Conservation (phyloP, 2,113 vertebrate genomes). For the Epinephelus lanceolatus region DNA sequence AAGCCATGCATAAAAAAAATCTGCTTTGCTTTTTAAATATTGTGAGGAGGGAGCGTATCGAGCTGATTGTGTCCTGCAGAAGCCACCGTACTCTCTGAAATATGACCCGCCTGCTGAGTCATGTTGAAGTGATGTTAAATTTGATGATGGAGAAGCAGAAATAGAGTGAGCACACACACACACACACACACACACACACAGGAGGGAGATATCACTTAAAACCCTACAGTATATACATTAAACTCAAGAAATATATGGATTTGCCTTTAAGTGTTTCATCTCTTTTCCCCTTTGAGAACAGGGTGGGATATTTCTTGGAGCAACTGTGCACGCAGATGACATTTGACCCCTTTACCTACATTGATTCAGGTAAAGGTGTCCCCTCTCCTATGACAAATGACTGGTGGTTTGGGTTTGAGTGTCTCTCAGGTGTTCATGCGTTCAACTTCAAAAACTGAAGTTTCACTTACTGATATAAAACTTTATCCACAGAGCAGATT, state of each 20-base stretch:
- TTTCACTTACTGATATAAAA: not conserved
- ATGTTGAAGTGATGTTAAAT: not conserved
- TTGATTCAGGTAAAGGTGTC: not conserved
- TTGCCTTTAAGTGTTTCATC: not conserved
- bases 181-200: not conserved
- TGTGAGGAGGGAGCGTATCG: conserved; percentile 4
- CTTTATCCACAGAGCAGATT: not conserved
- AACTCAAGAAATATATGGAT: not conserved
- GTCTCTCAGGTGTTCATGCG: too few relatives aligned
- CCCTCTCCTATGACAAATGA: not conserved
- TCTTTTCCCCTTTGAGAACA: not conserved
- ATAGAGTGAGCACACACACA: not conserved
- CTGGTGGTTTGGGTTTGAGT: too few relatives aligned
- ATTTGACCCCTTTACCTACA: not conserved
- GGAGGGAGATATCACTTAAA: not conserved
- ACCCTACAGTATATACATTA: not conserved
- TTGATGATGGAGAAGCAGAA: conserved; percentile 1
- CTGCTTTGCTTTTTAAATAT: conserved; percentile 60
- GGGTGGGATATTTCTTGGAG: not conserved
- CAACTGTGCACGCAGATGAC: not conserved
- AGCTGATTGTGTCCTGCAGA: not conserved
- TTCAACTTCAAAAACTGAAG: not conserved
- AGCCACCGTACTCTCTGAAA: not conserved
- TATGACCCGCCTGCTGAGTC: not conserved
- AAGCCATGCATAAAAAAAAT: conserved; percentile 51